Evolutionary conservation across 2,113 vertebrate genomes (phyloP), one percentile per base, ranked within the genome.

Genomic region (Corythornis vintsioides): DNA sequence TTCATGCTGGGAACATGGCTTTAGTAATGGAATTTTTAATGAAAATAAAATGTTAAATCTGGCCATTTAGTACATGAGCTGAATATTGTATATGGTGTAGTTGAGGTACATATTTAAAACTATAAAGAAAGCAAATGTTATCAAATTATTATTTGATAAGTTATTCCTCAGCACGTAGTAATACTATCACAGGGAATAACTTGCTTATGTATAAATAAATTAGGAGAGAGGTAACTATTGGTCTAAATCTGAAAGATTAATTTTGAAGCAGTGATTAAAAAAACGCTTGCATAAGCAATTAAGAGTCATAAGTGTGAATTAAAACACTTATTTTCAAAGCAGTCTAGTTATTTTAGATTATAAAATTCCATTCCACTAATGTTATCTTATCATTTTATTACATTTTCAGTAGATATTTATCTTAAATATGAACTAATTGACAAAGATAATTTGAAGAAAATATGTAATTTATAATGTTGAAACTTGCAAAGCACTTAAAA

Each of bases 181-280:
- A 67, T n/a, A 26, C 11, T 60, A 8, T 90, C 47, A 52, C 2
- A 13, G 38, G 13, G n/a, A 40, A 20, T 91, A 83, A 72, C 9
- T 75, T 94, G 40, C 29, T 26, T 86, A 7, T 95, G 65, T 93
- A 90, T 93, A 88, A 74, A 5, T 24, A 92, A 77, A 76, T 82
- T 83, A 43, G 8, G 52, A 57, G 20, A 72, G 15, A 66, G 25
- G 25, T 7, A 64, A 38, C 33, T 86, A 4, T 73, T n/a, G 13
- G 9, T 72, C 29, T 38, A 66, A 56, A 80, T 91, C 64, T 74
- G 66, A 73, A 57, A 92, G 53, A 42, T 79, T 69, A 53, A 50
- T 94, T 88, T 73, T 83, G 57, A 88, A 79, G 16, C n/a, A 70
- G 47, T 65, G 22, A 53, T 84, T 91, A 86, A 83, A 97, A 70